Percentiles rank a stretch among this genome's conserved stretches.
Evolutionary conservation across 2,113 vertebrate species (phyloP).

Genomic region (Oreochromis tanganicae): DNA sequence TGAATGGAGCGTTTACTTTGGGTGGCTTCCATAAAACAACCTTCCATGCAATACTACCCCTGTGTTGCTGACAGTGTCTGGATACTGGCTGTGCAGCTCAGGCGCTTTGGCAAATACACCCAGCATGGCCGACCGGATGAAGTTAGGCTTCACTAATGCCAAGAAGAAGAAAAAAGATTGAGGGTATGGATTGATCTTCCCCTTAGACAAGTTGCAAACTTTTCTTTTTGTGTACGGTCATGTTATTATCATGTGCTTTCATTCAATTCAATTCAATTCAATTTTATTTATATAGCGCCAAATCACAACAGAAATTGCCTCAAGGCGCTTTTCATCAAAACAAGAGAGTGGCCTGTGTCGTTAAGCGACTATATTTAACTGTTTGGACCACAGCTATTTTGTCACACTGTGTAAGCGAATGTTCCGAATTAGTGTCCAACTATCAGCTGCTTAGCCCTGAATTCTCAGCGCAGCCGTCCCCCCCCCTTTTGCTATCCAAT

Average conservation of each 20-base stretch:
- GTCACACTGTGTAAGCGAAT: not conserved
- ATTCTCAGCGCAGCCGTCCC: constrained; percentile 20
- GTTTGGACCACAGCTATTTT: not conserved
- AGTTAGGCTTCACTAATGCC: constrained; percentile 6
- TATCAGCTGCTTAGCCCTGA: constrained; percentile 13
- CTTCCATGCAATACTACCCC: not conserved
- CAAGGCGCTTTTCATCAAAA: not conserved
- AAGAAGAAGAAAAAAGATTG: not conserved
- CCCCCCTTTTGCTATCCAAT: constrained; percentile 74
- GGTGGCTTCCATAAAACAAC: constrained; percentile 52
- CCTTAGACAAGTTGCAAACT: not conserved
- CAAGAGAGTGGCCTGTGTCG: not conserved
- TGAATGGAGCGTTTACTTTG: constrained; percentile 57
- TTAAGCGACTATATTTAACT: not conserved
- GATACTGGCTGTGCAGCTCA: constrained; percentile 19
- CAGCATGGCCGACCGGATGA: not conserved
- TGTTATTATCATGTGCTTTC: not conserved
- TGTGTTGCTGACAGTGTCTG: constrained; percentile 30
- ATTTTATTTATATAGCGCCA: too few species aligned
- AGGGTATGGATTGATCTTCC: not conserved
- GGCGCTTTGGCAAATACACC: constrained; percentile 22
- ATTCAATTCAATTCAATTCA: too few species aligned
- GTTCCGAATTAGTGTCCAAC: not conserved
- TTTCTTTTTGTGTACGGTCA: not conserved
- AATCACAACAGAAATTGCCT: too few species aligned